These are phyloP conservation scores for Coryphaenoides rupestris DNA, from an alignment of 2,113 vertebrate genomes.

Conservation along the genomic window DNA sequence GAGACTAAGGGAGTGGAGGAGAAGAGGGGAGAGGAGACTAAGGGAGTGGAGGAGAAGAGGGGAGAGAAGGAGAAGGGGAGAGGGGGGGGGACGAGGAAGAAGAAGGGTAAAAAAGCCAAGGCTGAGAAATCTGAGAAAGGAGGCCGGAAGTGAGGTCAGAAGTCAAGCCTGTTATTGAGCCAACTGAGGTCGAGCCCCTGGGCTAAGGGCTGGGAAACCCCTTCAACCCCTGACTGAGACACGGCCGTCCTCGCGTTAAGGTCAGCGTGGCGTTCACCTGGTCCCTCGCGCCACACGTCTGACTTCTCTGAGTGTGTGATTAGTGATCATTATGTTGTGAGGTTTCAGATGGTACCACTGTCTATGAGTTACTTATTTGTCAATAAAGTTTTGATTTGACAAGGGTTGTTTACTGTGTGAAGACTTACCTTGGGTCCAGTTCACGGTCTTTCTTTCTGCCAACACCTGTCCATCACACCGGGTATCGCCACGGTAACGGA, in stretches of 20 bases:
- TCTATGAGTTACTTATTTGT: constrained; percentile 20
- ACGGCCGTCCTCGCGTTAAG: too few species aligned
- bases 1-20: constrained; percentile 17
- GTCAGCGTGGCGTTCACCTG: too few species aligned
- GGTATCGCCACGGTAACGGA: too few species aligned
- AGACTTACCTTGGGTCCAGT: not conserved
- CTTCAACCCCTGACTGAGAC: not conserved
- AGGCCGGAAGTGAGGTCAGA: constrained; percentile 24
- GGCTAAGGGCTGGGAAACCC: not conserved
- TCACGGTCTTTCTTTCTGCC: too few species aligned
- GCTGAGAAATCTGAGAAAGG: constrained; percentile 23
- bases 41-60: constrained; percentile 13
- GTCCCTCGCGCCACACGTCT: too few species aligned
- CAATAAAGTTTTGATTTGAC: constrained; percentile 49
- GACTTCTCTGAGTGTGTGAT: too few species aligned
- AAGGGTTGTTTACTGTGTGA: not conserved
- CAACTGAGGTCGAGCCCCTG: not conserved
- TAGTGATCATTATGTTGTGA: not conserved
- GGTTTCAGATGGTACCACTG: not conserved
- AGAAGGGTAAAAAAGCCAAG: constrained; percentile 36
- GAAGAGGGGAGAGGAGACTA: constrained; percentile 29
- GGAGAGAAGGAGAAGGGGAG: constrained; percentile 20
- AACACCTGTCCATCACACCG: too few species aligned
- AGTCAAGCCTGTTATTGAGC: not conserved
- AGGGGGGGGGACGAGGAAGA: constrained; percentile 31